These are phyloP conservation scores for Leucoraja erinaceus DNA, from an alignment of 2,113 vertebrate genomes.

Conservation along the genomic window DNA sequence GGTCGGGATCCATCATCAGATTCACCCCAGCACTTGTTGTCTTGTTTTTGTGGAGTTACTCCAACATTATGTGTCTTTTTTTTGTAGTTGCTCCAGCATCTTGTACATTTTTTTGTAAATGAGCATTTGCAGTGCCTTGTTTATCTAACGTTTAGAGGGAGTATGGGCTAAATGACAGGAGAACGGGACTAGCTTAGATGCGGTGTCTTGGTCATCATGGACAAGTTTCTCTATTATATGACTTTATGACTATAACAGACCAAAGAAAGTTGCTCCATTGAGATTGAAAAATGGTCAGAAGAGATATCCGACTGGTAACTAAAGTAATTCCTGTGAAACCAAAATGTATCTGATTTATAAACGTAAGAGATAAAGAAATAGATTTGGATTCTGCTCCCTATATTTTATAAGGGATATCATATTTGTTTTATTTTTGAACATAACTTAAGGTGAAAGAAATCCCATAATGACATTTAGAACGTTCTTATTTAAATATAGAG, in stretches of 20 bases:
- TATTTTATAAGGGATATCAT: background rate
- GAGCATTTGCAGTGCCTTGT: too few relatives aligned
- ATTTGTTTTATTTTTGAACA: background rate
- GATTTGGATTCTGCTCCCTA: background rate
- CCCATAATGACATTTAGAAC: background rate
- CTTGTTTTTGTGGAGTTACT: too few relatives aligned
- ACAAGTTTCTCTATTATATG: too few relatives aligned
- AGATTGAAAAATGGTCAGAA: background rate
- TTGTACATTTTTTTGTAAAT: too few relatives aligned
- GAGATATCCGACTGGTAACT: background rate
- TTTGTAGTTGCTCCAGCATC: too few relatives aligned
- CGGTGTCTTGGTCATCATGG: too few relatives aligned
- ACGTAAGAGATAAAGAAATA: background rate
- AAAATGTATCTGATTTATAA: background rate
- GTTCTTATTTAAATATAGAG: background rate
- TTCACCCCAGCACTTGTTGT: too few relatives aligned
- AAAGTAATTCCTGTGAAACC: background rate
- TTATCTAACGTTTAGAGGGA: too few relatives aligned
- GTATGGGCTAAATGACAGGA: too few relatives aligned
- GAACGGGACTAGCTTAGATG: too few relatives aligned
- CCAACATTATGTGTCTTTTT: too few relatives aligned
- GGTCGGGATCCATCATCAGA: too few relatives aligned
- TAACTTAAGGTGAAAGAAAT: background rate
- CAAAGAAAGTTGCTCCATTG: background rate
- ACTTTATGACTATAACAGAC: background rate